Evolutionary conservation across 2,888 invertebrate species (phyloP).

Genomic region (Campoplex nolae): DNA sequence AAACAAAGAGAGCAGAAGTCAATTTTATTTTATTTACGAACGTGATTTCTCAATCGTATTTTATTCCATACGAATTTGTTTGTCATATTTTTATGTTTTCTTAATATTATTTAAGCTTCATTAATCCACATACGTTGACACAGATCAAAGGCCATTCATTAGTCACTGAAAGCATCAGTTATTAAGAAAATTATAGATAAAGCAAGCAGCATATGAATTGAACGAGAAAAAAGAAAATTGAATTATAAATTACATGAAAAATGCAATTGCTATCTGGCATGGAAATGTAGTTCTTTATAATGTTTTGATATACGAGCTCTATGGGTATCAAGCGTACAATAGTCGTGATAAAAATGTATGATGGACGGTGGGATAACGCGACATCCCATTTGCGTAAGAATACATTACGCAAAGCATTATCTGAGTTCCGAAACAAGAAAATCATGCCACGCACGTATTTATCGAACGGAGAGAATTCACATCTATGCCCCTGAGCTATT

Average conservation of each 20-base stretch:
- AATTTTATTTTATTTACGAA: neutral
- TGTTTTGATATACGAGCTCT: slow-evolving; percentile 16
- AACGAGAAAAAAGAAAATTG: neutral
- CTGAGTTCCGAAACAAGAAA: slow-evolving; percentile 10
- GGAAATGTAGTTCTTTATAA: neutral
- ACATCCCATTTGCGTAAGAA: slow-evolving; percentile 34
- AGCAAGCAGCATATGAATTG: neutral
- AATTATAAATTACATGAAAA: neutral
- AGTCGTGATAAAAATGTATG: slow-evolving; percentile 48
- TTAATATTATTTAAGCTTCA: neutral
- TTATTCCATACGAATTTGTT: neutral
- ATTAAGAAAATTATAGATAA: neutral
- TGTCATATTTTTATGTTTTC: neutral
- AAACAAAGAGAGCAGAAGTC: neutral
- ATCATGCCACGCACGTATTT: slow-evolving; percentile 16
- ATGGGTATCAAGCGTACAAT: slow-evolving; percentile 15
- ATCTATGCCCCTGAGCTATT: neutral
- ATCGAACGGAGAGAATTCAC: slow-evolving; percentile 38
- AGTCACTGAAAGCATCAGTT: neutral
- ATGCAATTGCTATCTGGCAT: neutral
- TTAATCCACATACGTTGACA: neutral
- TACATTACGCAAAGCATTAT: slow-evolving; percentile 53
- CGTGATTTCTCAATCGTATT: neutral
- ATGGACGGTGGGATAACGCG: slow-evolving; percentile 9
- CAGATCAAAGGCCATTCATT: neutral